Conservation (phyloP, 2,113 vertebrate genomes). For the Ibidorhyncha struthersii region DNA sequence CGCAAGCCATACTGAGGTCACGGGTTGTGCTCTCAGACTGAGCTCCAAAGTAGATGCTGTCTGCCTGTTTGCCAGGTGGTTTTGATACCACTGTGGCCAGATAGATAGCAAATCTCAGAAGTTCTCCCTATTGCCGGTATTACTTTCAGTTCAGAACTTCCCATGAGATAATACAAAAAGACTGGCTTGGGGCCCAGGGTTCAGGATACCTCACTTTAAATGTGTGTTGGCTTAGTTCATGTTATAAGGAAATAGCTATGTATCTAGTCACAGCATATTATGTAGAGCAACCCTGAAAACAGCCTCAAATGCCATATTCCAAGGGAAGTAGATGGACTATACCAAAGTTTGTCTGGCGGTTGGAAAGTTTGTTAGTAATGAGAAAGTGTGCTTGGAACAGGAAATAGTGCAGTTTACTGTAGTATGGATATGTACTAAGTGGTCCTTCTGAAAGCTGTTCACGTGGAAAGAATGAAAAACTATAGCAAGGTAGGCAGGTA, state of each 20-base stretch:
- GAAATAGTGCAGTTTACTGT: background rate
- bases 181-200: background rate
- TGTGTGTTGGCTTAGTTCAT: background rate
- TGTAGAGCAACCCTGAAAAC: background rate
- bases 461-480: constrained; percentile 22
- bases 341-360: constrained; percentile 14
- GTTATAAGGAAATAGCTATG: constrained; percentile 7
- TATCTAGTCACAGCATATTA: background rate
- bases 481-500: constrained; percentile 8
- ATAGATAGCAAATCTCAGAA: background rate
- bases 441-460: constrained; percentile 7
- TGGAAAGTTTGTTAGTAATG: background rate
- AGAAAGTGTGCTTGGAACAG: background rate
- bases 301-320: background rate
- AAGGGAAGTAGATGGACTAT: background rate
- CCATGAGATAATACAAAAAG: background rate
- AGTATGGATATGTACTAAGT: background rate
- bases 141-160: background rate
- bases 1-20: background rate
- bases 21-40: background rate
- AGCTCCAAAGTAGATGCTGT: background rate
- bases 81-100: background rate
- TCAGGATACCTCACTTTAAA: background rate
- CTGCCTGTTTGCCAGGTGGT: background rate
- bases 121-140: background rate